Base-by-base conservation (phyloP, 1,140 invertebrate species). In the Chymomyza costata region DNA sequence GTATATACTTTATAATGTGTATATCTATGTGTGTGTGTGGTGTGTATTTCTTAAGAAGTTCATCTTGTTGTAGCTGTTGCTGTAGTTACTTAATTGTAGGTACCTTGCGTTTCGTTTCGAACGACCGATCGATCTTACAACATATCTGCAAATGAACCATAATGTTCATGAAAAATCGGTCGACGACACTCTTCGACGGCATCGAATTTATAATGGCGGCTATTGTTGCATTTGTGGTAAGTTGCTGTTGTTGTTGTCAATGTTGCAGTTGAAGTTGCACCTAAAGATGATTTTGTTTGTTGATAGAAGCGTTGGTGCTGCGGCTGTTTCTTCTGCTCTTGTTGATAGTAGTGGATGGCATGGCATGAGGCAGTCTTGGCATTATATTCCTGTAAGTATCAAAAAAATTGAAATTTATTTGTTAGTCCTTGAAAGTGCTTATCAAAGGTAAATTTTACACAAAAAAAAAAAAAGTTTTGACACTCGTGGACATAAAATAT, bases 281-380 rank as follows among this genome's bases (percentile, higher is more conserved):
- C 25, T 6, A 6, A 28, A 28, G 5, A 6, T 28, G 5, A 6
- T 6, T 28, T 28, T 28, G 25, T 28, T 10, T n/a, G n/a, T n/a
- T n/a, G n/a, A n/a, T n/a, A n/a, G n/a, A 34, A 6, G 13, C 3
- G 5, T 34, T 21, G 7, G 43, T 61, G 8, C 28, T 54, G 55
- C 46, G 60, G 49, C 21, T 55, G 66, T 48, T 61, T 8, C 28
- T 54, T 48, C 46, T 54, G 49, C 21, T 55, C 62, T 48, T 70
- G 73, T 43, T 74, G 68, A 59, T 82, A 82, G 49, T 84, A 84
- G 39, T 84, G 74, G 57, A 84, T 82, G 65, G 82, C 78, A 59
- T 84, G 78, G 69, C 82, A 84, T 78, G 76, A 78, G 67, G 82
- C 82, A 84, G 82, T 84, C 82, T 84, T 84, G 51, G 82, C 30